Base-by-base conservation (phyloP, 2,113 vertebrate genomes). In the Dasyornis broadbenti region DNA sequence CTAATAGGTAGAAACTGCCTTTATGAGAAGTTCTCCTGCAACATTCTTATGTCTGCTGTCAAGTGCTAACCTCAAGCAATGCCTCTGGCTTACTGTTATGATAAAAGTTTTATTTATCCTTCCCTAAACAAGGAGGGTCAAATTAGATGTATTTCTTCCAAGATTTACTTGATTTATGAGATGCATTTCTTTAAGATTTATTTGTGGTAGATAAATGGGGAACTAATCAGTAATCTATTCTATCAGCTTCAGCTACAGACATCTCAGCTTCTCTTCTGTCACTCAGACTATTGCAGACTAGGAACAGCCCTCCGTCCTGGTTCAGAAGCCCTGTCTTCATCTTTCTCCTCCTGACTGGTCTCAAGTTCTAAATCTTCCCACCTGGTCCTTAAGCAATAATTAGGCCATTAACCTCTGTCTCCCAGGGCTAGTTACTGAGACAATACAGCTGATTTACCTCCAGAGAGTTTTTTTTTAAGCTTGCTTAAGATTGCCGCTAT, bases 331-430 rank as follows among this genome's bases (percentile, higher is more conserved):
- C 24, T 13, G 7, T 60, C 79, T 76, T 93, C 57, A 65, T 88
- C 59, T 85, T 28, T 76, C n/a, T 13, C 7, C 22, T 88, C 53
- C 42, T 80, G 50, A 61, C 42, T 88, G n/a, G 21, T 65, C 57
- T 95, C 50, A 50, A 80, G 18, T 82, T 94, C 59, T 82, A 86
- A 82, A 88, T 85, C 63, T 82, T 53, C n/a, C 76, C 71, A 82
- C 64, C 42, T 88, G 70, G 59, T 61, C 27, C 57, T 80, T 79
- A 72, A 94, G 37, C 59, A 85, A 33, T 86, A 85, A 92, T 85
- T 94, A 87, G 50, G 31, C 85, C 61, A 88, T 95, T 94, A 92
- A 44, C 53, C 18, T 90, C 73, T 91, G 35, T 59, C 68, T 89
- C 33, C 31, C 16, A 77, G 57, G 19, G 14, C 30, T 71, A 26